Evolutionary conservation across 2,113 vertebrate species (phyloP).

Genomic region (Seriola rivoliana): DNA sequence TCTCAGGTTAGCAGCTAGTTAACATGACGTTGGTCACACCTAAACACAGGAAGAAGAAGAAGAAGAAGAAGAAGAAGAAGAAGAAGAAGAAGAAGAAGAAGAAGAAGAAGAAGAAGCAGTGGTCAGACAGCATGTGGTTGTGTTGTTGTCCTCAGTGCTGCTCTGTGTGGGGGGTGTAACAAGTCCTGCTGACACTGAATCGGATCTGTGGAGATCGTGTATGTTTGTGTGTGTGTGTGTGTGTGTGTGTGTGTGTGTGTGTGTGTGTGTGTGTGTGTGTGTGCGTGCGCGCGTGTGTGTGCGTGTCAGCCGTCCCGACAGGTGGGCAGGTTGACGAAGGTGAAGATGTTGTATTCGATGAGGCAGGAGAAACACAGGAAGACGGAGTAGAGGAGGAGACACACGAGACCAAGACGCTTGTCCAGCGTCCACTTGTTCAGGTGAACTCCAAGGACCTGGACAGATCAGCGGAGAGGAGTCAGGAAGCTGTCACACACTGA

Average conservation of each 20-base stretch:
- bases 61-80: too few relatives aligned
- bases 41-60: slow-evolving; percentile 14
- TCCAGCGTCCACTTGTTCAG: slow-evolving; percentile 97
- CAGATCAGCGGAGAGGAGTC: not conserved
- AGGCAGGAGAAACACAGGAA: slow-evolving; percentile 99
- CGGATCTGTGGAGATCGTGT: slow-evolving; percentile 17
- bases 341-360: slow-evolving; percentile 99
- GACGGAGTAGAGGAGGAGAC: slow-evolving; percentile 93
- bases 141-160: not conserved
- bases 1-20: slow-evolving; percentile 89
- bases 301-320: slow-evolving; percentile 89
- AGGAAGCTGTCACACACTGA: not conserved
- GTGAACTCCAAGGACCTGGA: slow-evolving; percentile 94
- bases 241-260: slow-evolving; percentile 44
- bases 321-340: slow-evolving; percentile 98
- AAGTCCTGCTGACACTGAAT: not conserved
- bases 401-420: slow-evolving; percentile 91
- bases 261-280: slow-evolving; percentile 15
- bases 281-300: not conserved
- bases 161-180: too few relatives aligned
- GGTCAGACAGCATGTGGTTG: slow-evolving; percentile 32
- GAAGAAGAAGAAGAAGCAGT: slow-evolving; percentile 61
- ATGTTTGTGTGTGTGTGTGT: slow-evolving; percentile 13
- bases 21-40: slow-evolving; percentile 70
- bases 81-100: too few relatives aligned